Conservation (phyloP, 2,888 invertebrate genomes). For the Linnaemya vulpina region DNA sequence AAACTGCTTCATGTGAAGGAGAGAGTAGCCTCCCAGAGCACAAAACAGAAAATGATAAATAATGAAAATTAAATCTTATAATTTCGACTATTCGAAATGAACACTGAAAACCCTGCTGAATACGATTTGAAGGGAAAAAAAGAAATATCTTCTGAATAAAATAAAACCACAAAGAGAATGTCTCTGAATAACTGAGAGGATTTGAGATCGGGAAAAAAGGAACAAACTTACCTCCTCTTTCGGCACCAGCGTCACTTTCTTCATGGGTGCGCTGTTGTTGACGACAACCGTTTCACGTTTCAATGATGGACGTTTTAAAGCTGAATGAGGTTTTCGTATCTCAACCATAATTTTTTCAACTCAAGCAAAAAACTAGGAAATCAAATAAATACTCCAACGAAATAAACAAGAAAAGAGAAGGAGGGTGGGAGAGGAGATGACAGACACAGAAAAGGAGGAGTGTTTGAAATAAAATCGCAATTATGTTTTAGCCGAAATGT, state of each 20-base stretch:
- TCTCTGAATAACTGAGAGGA: not conserved
- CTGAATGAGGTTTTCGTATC: constrained; percentile 82
- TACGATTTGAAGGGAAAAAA: not conserved
- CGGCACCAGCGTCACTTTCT: constrained; percentile 82
- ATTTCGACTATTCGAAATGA: too few relatives aligned
- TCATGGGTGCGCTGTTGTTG: constrained; percentile 82
- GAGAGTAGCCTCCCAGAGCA: too few relatives aligned
- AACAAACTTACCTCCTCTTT: constrained; percentile 82
- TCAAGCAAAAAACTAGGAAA: not conserved
- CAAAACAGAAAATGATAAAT: too few relatives aligned
- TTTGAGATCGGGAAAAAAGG: not conserved
- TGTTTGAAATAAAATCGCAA: constrained; percentile 24
- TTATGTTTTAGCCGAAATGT: constrained; percentile 12
- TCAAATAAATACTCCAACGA: too few relatives aligned
- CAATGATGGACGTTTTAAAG: constrained; percentile 80
- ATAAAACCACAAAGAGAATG: not conserved
- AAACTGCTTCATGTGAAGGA: too few relatives aligned
- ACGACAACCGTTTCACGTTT: constrained; percentile 83
- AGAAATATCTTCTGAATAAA: not conserved
- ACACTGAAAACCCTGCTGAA: not conserved
- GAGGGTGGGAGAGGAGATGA: not conserved
- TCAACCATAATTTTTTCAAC: constrained; percentile 78
- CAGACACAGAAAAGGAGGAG: not conserved
- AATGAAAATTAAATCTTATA: too few relatives aligned
- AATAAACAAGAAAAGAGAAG: not conserved